Evolutionary conservation across 1,140 invertebrate species (phyloP).

Genomic region (Cyrtorhinus lividipennis): DNA sequence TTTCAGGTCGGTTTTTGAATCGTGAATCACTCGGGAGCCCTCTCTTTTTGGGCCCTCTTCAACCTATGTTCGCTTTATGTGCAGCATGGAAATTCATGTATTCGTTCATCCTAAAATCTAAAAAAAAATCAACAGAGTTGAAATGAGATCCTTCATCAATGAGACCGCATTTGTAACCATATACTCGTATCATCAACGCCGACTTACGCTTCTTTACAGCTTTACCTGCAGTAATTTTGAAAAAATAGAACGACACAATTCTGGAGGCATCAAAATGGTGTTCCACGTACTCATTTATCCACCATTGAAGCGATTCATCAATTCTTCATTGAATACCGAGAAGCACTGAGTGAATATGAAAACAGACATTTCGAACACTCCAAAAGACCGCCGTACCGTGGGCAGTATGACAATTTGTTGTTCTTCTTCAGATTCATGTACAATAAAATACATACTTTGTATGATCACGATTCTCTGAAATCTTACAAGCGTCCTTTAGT

Average conservation of each 20-base stretch:
- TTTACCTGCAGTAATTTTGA: slow-evolving; percentile 61
- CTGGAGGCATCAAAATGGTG: slow-evolving; percentile 85
- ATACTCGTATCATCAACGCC: no score
- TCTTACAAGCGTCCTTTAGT: slow-evolving; percentile 55
- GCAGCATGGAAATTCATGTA: no score
- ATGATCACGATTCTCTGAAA: slow-evolving; percentile 59
- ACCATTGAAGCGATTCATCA: slow-evolving; percentile 92
- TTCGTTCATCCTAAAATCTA: no score
- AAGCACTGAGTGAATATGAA: slow-evolving; percentile 36
- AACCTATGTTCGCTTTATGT: no score
- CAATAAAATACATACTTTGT: slow-evolving; percentile 71
- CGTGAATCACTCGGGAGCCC: no score
- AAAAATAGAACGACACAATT: slow-evolving; percentile 76
- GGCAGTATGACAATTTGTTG: slow-evolving; percentile 81
- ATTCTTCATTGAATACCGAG: slow-evolving; percentile 68
- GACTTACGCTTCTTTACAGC: no score
- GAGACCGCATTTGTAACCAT: no score
- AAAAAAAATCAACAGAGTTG: no score
- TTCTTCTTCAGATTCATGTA: slow-evolving; percentile 93
- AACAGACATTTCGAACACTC: slow-evolving; percentile 24
- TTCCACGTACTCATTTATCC: slow-evolving; percentile 78
- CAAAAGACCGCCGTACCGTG: slow-evolving; percentile 48
- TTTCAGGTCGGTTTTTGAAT: slow-evolving; percentile 42
- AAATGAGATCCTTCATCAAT: no score
- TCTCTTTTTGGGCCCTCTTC: no score